Evolutionary conservation across 2,797 vertebrate genomes (phyloP).

Genomic region (Alectoris magna): DNA sequence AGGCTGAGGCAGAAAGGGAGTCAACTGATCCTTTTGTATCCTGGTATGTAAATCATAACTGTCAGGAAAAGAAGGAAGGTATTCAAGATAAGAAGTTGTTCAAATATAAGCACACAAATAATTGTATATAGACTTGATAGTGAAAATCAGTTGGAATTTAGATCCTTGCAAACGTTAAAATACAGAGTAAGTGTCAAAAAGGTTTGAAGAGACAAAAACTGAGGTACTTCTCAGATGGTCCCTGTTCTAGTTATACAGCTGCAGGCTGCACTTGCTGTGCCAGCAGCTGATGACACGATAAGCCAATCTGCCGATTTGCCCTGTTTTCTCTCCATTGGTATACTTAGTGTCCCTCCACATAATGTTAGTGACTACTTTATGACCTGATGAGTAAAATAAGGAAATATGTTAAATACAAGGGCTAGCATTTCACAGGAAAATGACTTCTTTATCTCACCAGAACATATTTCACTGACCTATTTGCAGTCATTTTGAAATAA

Average conservation of each 20-base stretch:
- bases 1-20: neutral
- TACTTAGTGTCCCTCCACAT: neutral
- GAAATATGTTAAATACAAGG: neutral
- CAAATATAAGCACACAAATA: neutral
- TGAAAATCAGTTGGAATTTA: neutral
- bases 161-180: neutral
- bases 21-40: neutral
- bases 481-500: neutral
- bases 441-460: neutral
- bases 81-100: neutral
- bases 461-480: neutral
- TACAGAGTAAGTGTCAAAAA: neutral
- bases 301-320: neutral
- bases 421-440: neutral
- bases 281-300: neutral
- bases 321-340: rapidly evolving
- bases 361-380: neutral
- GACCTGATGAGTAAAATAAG: neutral
- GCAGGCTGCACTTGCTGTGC: neutral
- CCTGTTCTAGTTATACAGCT: neutral
- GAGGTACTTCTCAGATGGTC: neutral
- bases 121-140: neutral
- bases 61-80: neutral
- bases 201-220: neutral
- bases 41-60: neutral